phyloP scores from a whole-genome alignment of 2,797 vertebrate genomes.

The Macroramphosus scolopax region DNA sequence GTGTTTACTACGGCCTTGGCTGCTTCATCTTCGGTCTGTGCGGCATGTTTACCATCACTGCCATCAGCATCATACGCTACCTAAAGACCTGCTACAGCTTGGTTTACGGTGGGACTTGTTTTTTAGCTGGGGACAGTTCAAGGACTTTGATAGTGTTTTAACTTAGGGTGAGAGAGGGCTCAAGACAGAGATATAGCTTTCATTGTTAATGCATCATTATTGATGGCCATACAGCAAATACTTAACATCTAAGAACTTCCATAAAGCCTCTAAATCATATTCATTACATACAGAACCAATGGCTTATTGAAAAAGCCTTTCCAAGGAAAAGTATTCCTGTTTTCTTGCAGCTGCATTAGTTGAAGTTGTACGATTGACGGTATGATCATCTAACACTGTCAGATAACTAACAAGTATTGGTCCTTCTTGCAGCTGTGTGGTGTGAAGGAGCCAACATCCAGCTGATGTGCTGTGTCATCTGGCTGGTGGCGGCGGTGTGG shows the following conservation, averaged over 20 bases:
- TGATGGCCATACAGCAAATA: too few relatives aligned
- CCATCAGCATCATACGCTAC: slow-evolving; percentile 71
- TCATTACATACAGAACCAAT: too few relatives aligned
- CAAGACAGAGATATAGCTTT: too few relatives aligned
- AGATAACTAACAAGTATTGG: neutral
- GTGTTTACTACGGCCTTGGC: slow-evolving; percentile 72
- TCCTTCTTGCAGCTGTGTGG: slow-evolving; percentile 48
- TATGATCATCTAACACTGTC: neutral
- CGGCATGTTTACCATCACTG: slow-evolving; percentile 71
- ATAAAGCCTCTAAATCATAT: too few relatives aligned
- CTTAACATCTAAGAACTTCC: too few relatives aligned
- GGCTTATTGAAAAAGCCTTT: too few relatives aligned
- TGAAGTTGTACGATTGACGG: too few relatives aligned
- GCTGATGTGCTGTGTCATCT: slow-evolving; percentile 52
- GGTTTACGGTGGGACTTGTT: slow-evolving; percentile 46
- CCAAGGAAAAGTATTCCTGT: too few relatives aligned
- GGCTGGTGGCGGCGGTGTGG: slow-evolving; percentile 64
- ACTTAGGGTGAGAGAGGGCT: too few relatives aligned
- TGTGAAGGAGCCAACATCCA: slow-evolving; percentile 53
- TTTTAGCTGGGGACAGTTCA: neutral
- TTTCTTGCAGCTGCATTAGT: too few relatives aligned
- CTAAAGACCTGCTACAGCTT: slow-evolving; percentile 68
- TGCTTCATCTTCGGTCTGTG: slow-evolving; percentile 73
- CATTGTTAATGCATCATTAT: too few relatives aligned
- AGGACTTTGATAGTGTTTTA: neutral